Conservation (phyloP, 2,888 invertebrate genomes). For the Gerosis bhagava region DNA sequence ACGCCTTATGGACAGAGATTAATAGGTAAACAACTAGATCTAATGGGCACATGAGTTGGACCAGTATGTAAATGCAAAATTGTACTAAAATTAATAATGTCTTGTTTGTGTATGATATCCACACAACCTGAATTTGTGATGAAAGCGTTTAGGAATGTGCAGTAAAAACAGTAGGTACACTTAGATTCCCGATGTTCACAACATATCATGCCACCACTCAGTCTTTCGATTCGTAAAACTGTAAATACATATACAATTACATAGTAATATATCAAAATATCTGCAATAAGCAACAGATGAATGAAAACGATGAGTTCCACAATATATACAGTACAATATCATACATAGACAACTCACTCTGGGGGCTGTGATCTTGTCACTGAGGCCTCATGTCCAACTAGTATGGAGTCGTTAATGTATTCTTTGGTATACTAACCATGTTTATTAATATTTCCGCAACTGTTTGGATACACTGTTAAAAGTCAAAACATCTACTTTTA, state of each 20-base stretch:
- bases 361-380: slow-evolving; percentile 14
- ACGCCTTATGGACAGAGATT: too few species aligned
- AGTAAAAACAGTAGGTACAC: slow-evolving; percentile 32
- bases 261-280: slow-evolving; percentile 22
- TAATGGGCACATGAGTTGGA: too few species aligned
- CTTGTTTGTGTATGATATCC: slow-evolving; percentile 2
- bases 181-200: slow-evolving; percentile 43
- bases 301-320: slow-evolving; percentile 46
- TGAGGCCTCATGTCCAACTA: slow-evolving; percentile 26
- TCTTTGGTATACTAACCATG: too few species aligned
- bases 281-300: slow-evolving; percentile 49
- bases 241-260: slow-evolving; percentile 48
- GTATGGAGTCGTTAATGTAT: too few species aligned
- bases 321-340: slow-evolving; percentile 45
- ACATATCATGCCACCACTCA: slow-evolving; percentile 67
- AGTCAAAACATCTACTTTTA: too few species aligned
- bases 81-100: too few species aligned
- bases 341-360: slow-evolving; percentile 34
- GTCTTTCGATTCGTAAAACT: slow-evolving; percentile 69
- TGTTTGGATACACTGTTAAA: too few species aligned
- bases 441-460: too few species aligned
- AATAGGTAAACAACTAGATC: too few species aligned
- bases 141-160: slow-evolving; percentile 50
- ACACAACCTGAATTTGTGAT: slow-evolving; percentile 26
- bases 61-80: slow-evolving; percentile 26